Percentiles rank a stretch among this genome's conserved stretches.
Evolutionary conservation across 1,140 invertebrate genomes (phyloP).

Genomic region (Hypsibius dujardini): DNA sequence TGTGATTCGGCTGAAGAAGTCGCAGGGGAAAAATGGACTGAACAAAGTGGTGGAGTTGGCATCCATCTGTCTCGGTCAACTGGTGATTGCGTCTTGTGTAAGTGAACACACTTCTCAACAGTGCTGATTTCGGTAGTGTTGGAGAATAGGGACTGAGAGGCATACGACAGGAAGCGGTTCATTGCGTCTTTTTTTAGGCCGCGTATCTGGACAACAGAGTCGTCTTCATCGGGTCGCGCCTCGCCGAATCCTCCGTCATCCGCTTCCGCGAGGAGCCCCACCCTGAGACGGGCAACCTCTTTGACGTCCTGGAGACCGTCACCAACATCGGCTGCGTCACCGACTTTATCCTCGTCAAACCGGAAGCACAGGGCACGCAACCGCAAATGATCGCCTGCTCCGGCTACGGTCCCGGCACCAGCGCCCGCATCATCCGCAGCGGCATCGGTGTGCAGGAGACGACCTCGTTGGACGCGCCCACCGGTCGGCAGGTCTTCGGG

Average conservation of each 20-base stretch:
- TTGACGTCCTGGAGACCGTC: slow-evolving; percentile 83
- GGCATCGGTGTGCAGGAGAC: slow-evolving; percentile 95
- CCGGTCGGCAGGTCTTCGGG: background rate
- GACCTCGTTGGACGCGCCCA: slow-evolving; percentile 77
- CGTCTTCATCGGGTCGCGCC: slow-evolving; percentile 81
- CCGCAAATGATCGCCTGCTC: slow-evolving; percentile 77
- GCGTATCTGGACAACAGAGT: slow-evolving; percentile 96
- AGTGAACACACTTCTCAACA: too few relatives aligned
- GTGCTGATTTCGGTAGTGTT: too few relatives aligned
- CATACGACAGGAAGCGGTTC: too few relatives aligned
- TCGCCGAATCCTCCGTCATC: slow-evolving; percentile 59
- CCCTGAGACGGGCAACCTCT: background rate
- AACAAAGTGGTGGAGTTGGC: background rate
- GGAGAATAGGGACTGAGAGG: too few relatives aligned
- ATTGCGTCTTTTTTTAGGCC: background rate
- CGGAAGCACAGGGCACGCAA: slow-evolving; percentile 64
- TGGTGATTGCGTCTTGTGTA: background rate
- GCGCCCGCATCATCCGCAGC: slow-evolving; percentile 70
- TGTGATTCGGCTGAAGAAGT: background rate
- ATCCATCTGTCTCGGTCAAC: background rate
- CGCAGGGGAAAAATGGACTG: background rate
- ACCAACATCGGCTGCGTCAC: slow-evolving; percentile 91
- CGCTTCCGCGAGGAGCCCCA: slow-evolving; percentile 3
- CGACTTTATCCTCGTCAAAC: slow-evolving; percentile 90
- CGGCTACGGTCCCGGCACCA: slow-evolving; percentile 37